Percentiles rank a stretch among this genome's conserved stretches.
Evolutionary conservation across 2,113 vertebrate species (phyloP).

Genomic region (Clarias macrocephalus): DNA sequence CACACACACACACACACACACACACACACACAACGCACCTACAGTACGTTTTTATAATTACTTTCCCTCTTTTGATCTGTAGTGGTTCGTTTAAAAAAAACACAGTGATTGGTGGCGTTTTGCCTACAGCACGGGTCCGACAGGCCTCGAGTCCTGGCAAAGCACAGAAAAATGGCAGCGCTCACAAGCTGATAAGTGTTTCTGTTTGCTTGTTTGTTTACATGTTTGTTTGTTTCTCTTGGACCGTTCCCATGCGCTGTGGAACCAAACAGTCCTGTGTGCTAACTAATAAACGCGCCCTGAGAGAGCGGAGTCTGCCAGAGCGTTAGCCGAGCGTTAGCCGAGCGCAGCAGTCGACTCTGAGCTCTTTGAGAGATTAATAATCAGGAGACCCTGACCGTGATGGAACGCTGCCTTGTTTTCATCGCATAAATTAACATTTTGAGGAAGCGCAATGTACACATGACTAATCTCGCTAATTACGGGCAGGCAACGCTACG

Average conservation of each 20-base stretch:
- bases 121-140: conserved; percentile 39
- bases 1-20: not conserved
- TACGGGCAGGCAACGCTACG: not conserved
- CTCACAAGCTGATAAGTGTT: not conserved
- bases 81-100: conserved; percentile 59
- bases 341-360: not conserved
- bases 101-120: conserved; percentile 59
- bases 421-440: not conserved
- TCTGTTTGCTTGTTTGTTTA: conserved; percentile 26
- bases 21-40: conserved; percentile 33
- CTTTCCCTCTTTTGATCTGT: conserved; percentile 56
- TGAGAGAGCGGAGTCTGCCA: not conserved
- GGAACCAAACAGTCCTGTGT: conserved; percentile 10
- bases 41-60: conserved; percentile 38
- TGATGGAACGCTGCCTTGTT: not conserved
- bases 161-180: not conserved
- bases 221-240: conserved; percentile 27
- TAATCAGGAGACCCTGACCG: not conserved
- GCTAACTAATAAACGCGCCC: not conserved
- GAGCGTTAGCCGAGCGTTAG: not conserved
- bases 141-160: conserved; percentile 27
- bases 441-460: not conserved
- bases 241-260: not conserved
- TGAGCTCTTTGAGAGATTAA: not conserved
- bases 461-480: not conserved